Evolutionary conservation across 2,888 invertebrate species (phyloP), one percentile per base, ranked within the genome.

Genomic region (Perdita meconis): DNA sequence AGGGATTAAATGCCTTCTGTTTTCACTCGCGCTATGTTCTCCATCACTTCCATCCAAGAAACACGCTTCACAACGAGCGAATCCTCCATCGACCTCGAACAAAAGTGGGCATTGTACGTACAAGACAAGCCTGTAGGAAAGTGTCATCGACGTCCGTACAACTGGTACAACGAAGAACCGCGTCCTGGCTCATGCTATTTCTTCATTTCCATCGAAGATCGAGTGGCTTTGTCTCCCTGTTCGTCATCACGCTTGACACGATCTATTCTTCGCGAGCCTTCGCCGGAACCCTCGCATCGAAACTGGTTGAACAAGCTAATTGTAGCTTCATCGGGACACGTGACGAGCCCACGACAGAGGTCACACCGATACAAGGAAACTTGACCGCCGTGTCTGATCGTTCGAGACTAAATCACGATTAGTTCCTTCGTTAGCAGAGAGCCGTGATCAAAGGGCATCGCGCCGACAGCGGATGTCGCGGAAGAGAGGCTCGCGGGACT

Each of bases 161-260:
- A 59, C 65, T 63, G 66, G 63, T 42, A 40, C 50, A 63, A 82
- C 70, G 80, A 65, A 72, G 69, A 65, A 68, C 51, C 26, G 5
- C 38, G 34, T 77, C 50, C 44, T 71, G 66, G 59, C 77, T 63
- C 38, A 42, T 19, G 59, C 36, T 78, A 65, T 77, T 83, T 81
- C 81, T 83, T 83, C 80, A 69, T 81, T 83, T 81, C 69, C 66
- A 74, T 64, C 71, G 74, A 67, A 61, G 47, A 70, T 79, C 71
- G 57, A 70, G 61, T 71, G 65, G 51, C 74, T 78, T 73, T 82
- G 61, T 82, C 67, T 71, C 74, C 22, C 16, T 24, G 10, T 38
- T 71, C 72, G 38, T 19, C 64, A n/a, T 44, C 44, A 57, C 24
- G 40, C 55, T 74, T 42, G 44, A 74, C 57, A 30, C 50, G 50